A percentile compares a stretch with the other conserved stretches of the same genome.
Evolutionary conservation across 2,888 invertebrate species (phyloP).

Genomic region (Scaptomyza caliginosa): DNA sequence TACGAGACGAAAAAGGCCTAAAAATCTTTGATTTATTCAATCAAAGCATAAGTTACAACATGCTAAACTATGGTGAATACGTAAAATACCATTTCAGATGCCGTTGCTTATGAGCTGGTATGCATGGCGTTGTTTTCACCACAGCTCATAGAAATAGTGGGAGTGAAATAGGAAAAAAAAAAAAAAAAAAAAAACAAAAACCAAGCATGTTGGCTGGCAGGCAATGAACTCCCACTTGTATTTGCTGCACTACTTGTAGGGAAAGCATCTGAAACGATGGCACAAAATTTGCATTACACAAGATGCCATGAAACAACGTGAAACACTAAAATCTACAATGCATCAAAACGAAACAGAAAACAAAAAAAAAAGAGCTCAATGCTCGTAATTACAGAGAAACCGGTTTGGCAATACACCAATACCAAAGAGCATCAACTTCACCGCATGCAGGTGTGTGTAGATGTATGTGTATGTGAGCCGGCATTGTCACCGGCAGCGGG

Average conservation of each 20-base stretch:
- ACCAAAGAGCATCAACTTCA: slow-evolving; percentile 15
- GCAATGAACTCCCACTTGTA: slow-evolving; percentile 30
- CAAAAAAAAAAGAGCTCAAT: slow-evolving; percentile 28
- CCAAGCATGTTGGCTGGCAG: slow-evolving; percentile 36
- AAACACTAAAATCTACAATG: slow-evolving; percentile 23
- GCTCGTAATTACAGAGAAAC: slow-evolving; percentile 46
- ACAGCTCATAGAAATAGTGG: slow-evolving; percentile 24
- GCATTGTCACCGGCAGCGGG: slow-evolving; percentile 54
- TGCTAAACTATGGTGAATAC: slow-evolving; percentile 48
- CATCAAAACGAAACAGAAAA: slow-evolving; percentile 22
- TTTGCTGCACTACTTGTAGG: slow-evolving; percentile 4
- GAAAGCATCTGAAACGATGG: slow-evolving; percentile 4
- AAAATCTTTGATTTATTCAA: slow-evolving; percentile 62
- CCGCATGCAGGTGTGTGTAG: slow-evolving; percentile 28
- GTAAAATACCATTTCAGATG: neutral
- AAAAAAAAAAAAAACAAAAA: slow-evolving; percentile 4
- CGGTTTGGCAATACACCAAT: slow-evolving; percentile 44
- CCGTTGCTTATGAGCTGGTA: slow-evolving; percentile 1
- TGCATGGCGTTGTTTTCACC: slow-evolving; percentile 38
- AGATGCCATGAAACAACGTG: slow-evolving; percentile 4
- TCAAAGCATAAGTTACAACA: slow-evolving; percentile 61
- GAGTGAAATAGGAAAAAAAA: slow-evolving; percentile 13
- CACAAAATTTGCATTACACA: slow-evolving; percentile 13
- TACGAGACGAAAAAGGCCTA: slow-evolving; percentile 30
- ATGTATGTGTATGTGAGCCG: slow-evolving; percentile 24